phyloP scores from a whole-genome alignment of 2,113 vertebrate genomes.

The Aix galericulata region DNA sequence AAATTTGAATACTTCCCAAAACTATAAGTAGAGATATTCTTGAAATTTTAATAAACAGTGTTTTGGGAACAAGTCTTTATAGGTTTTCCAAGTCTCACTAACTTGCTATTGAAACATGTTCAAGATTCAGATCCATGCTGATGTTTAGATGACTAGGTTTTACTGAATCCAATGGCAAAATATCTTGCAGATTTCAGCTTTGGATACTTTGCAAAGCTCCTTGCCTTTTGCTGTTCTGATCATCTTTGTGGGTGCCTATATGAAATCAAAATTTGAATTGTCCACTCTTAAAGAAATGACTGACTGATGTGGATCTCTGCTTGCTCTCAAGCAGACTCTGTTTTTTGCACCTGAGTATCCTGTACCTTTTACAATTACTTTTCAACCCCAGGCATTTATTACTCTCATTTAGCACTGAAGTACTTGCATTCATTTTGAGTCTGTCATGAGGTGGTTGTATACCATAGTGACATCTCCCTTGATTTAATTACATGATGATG shows the following conservation, averaged over 20 bases:
- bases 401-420: not conserved
- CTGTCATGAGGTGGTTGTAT: not conserved
- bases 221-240: not conserved
- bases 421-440: not conserved
- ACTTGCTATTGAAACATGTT: not conserved
- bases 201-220: not conserved
- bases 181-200: not conserved
- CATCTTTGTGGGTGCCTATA: not conserved
- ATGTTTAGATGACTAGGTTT: not conserved
- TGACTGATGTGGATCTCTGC: not conserved
- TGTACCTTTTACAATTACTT: not conserved
- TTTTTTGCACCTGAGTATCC: not conserved
- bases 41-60: not conserved
- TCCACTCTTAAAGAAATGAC: not conserved
- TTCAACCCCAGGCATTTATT: not conserved
- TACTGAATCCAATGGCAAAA: not conserved
- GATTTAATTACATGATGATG: not conserved
- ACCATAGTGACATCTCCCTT: not conserved
- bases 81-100: not conserved
- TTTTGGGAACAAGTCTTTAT: not conserved
- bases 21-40: not conserved
- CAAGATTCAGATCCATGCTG: not conserved
- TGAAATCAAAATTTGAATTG: not conserved
- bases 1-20: not conserved
- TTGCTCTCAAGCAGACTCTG: not conserved